Evolutionary conservation across 2,797 vertebrate genomes (phyloP).

Genomic region (Percopsis omiscomaycus): DNA sequence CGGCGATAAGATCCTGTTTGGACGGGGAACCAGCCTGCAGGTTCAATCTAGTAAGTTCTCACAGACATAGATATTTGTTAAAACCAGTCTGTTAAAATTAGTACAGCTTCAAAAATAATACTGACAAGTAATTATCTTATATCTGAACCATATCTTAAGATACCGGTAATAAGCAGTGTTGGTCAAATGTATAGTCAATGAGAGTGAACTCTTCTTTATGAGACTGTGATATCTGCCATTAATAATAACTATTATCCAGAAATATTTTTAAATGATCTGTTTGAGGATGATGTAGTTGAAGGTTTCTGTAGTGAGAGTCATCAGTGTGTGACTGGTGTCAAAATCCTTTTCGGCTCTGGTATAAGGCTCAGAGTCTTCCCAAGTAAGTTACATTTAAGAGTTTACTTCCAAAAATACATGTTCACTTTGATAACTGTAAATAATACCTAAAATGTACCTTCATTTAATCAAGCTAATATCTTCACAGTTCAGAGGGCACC

Average conservation of each 20-base stretch:
- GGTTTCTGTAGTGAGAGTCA: not conserved
- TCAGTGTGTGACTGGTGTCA: not conserved
- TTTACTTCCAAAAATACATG: too few species aligned
- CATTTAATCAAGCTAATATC: too few species aligned
- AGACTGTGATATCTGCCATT: not conserved
- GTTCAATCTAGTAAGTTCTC: constrained; percentile 23
- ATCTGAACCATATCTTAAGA: too few species aligned
- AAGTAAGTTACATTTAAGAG: too few species aligned
- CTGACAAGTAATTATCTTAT: not conserved
- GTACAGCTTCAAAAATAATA: not conserved
- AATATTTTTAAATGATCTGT: not conserved
- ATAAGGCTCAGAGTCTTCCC: too few species aligned
- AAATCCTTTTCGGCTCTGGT: too few species aligned
- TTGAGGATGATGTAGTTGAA: not conserved
- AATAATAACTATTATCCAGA: not conserved
- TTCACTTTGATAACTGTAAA: too few species aligned
- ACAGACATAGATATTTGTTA: not conserved
- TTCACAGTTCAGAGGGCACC: too few species aligned
- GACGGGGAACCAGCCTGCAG: constrained; percentile 9
- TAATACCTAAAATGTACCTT: too few species aligned
- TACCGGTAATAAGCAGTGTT: too few species aligned
- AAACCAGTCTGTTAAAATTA: not conserved
- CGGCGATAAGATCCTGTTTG: constrained; percentile 11
- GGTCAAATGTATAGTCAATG: too few species aligned
- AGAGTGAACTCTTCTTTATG: too few species aligned